Evolutionary conservation across 92 coral and sea anemone species (phyloP).

Genomic region (Blastomussa wellsi): DNA sequence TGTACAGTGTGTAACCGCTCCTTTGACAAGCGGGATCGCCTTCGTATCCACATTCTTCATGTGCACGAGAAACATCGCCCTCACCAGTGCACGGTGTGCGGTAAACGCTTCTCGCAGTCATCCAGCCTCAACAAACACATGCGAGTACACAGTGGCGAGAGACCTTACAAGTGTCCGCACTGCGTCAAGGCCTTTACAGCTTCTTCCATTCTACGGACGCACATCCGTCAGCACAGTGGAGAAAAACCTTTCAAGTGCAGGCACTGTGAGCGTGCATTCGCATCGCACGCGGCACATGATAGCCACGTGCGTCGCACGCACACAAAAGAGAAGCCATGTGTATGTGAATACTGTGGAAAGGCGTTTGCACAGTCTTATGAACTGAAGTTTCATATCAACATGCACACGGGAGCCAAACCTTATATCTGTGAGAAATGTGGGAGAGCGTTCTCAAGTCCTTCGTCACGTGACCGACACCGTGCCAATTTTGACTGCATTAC

Average conservation of each 20-base stretch:
- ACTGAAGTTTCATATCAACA: slow-evolving; percentile 95
- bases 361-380: slow-evolving; percentile 98
- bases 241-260: slow-evolving; percentile 98
- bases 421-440: slow-evolving; percentile 99
- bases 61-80: slow-evolving; percentile 99
- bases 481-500: slow-evolving; percentile 88
- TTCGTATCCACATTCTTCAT: slow-evolving; percentile 93
- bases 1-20: slow-evolving; percentile 94
- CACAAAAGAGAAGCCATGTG: slow-evolving; percentile 98
- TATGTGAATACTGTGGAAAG: slow-evolving; percentile 95
- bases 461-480: slow-evolving; percentile 91
- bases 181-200: slow-evolving; percentile 95
- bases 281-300: slow-evolving; percentile 99
- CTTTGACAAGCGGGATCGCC: slow-evolving; percentile 96
- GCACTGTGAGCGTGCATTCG: slow-evolving; percentile 97
- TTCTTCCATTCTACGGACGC: slow-evolving; percentile 96
- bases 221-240: slow-evolving; percentile 95
- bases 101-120: slow-evolving; percentile 96
- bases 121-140: slow-evolving; percentile 98
- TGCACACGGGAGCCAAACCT: slow-evolving; percentile 99
- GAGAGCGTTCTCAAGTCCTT: slow-evolving; percentile 95
- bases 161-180: slow-evolving; percentile 97
- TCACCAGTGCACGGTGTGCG: slow-evolving; percentile 89
- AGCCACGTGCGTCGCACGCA: slow-evolving; percentile 99
- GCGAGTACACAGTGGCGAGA: slow-evolving; percentile 97